Percentiles rank a stretch among this genome's conserved stretches.
Evolutionary conservation across 1,140 invertebrate species (phyloP).

Genomic region (Bombus confusus): DNA sequence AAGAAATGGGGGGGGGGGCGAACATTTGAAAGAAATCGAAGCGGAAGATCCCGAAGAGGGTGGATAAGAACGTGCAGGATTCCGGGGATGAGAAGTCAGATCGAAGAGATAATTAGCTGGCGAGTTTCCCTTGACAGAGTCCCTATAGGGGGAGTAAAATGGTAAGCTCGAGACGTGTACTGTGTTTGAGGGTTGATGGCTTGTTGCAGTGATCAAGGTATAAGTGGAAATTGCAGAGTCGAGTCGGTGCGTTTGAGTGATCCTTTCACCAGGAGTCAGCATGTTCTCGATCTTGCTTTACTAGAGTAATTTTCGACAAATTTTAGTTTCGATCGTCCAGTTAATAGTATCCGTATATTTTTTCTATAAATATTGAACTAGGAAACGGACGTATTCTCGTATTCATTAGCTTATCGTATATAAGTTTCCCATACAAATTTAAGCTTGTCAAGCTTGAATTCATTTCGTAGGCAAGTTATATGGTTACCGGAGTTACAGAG

Average conservation of each 20-base stretch:
- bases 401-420: background rate
- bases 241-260: background rate
- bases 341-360: too few relatives aligned
- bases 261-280: background rate
- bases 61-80: background rate
- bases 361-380: background rate
- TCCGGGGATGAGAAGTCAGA: slow-evolving; percentile 33
- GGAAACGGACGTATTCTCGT: background rate
- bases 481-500: too few relatives aligned
- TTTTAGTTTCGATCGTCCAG: background rate
- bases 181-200: background rate
- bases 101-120: slow-evolving; percentile 50
- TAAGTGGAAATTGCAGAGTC: background rate
- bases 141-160: slow-evolving; percentile 10
- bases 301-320: background rate
- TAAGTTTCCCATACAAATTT: background rate
- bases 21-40: slow-evolving; percentile 40
- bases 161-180: background rate
- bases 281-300: background rate
- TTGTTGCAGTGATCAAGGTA: background rate
- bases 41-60: slow-evolving; percentile 16
- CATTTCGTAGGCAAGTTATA: background rate
- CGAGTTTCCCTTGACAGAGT: slow-evolving; percentile 7
- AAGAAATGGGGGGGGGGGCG: background rate
- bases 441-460: background rate